Evolutionary conservation across 2,113 vertebrate genomes (phyloP).

Genomic region (Coturnix japonica): DNA sequence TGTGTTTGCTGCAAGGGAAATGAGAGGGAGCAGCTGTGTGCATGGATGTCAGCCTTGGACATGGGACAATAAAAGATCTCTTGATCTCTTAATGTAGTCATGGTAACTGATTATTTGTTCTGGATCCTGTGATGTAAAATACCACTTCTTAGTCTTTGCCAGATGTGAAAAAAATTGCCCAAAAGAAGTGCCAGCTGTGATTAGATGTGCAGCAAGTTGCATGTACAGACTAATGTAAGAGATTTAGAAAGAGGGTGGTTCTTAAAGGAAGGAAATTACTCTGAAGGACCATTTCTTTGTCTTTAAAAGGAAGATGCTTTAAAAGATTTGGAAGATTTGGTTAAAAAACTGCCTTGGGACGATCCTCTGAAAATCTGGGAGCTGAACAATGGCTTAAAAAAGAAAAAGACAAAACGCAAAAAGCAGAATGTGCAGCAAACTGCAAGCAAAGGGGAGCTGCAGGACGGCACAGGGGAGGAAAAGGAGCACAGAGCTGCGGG

Average conservation of each 20-base stretch:
- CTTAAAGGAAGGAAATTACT: neutral
- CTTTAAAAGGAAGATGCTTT: slow-evolving; percentile 88
- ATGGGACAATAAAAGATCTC: fast-evolving
- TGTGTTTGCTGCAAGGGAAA: neutral
- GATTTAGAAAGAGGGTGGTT: neutral
- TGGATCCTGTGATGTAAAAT: neutral
- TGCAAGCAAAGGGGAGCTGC: slow-evolving; percentile 55
- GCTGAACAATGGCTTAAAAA: slow-evolving; percentile 89
- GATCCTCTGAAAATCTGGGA: slow-evolving; percentile 90
- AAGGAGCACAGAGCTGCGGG: neutral
- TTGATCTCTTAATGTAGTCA: neutral
- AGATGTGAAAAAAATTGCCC: neutral
- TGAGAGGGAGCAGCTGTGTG: neutral
- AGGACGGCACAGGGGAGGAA: slow-evolving; percentile 2
- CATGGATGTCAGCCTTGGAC: neutral
- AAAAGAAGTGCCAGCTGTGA: neutral
- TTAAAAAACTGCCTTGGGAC: slow-evolving; percentile 87
- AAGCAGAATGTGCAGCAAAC: slow-evolving; percentile 58
- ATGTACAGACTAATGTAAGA: neutral
- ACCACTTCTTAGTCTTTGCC: fast-evolving
- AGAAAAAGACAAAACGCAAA: slow-evolving; percentile 86
- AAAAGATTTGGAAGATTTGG: slow-evolving; percentile 87
- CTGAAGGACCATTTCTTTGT: neutral
- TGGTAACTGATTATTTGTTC: fast-evolving
- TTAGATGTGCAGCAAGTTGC: neutral